These are phyloP conservation scores for Heliangelus exortis DNA, from an alignment of 2,797 vertebrate genomes.

Conservation along the genomic window DNA sequence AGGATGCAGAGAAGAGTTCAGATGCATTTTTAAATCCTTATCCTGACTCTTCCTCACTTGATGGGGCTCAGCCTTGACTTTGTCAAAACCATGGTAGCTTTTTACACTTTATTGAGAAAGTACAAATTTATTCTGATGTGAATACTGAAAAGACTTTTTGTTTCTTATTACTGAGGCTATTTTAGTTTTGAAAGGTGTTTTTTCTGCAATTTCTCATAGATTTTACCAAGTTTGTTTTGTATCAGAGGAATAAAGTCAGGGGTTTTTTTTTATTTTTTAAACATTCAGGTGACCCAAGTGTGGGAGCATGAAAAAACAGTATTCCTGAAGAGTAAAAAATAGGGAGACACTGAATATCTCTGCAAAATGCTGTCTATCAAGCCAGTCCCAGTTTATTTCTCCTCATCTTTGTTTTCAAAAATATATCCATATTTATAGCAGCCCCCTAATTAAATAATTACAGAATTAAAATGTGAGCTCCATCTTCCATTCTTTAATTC, in stretches of 20 bases:
- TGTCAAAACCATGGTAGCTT: accelerated
- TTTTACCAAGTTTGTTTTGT: neutral
- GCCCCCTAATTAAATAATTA: neutral
- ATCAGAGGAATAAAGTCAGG: neutral
- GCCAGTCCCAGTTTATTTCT: neutral
- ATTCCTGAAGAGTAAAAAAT: neutral
- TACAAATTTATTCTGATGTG: accelerated
- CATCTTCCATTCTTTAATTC: neutral
- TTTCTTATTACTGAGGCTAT: neutral
- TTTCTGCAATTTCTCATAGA: neutral
- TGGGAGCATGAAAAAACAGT: neutral
- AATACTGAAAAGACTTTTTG: neutral
- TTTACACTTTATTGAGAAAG: neutral
- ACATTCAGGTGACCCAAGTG: neutral
- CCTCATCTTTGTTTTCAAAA: neutral
- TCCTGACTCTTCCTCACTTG: neutral
- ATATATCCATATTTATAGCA: neutral
- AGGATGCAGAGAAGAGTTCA: neutral
- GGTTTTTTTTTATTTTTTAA: neutral
- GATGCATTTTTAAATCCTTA: neutral
- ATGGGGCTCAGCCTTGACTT: neutral
- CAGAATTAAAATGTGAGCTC: neutral
- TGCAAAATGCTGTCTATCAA: neutral
- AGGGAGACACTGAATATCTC: neutral
- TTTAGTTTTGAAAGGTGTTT: accelerated